phyloP scores from a whole-genome alignment of 2,113 vertebrate genomes.

The Hyperopisus bebe region DNA sequence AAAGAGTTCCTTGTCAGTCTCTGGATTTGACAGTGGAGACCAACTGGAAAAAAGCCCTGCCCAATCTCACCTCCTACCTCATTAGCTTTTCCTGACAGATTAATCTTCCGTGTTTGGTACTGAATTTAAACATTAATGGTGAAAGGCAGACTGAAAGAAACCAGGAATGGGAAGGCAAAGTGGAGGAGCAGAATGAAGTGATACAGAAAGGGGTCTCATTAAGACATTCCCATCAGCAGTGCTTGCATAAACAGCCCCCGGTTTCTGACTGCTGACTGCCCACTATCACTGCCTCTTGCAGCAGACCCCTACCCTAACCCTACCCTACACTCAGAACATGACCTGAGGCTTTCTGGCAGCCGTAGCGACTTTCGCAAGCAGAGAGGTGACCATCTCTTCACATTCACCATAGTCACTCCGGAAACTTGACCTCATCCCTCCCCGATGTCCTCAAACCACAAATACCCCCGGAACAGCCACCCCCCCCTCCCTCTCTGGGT shows the following conservation, averaged over 20 bases:
- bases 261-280: conserved; percentile 57
- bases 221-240: conserved; percentile 59
- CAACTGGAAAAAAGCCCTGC: neutral
- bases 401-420: conserved; percentile 1
- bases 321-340: neutral
- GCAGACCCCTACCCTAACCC: conserved; percentile 28
- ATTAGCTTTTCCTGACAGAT: conserved; percentile 17
- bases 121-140: neutral
- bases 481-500: conserved; percentile 50
- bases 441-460: neutral
- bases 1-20: neutral
- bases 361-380: conserved; percentile 55
- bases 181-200: neutral
- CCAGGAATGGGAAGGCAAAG: neutral
- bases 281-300: conserved; percentile 56
- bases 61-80: neutral
- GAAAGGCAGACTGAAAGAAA: neutral
- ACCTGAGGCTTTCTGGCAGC: conserved; percentile 35
- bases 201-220: conserved; percentile 52
- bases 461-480: conserved; percentile 26
- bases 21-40: neutral
- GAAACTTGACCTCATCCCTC: neutral
- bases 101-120: conserved; percentile 3
- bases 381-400: conserved; percentile 1
- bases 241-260: conserved; percentile 65